These are phyloP conservation scores for Zootoca vivipara DNA, from an alignment of 2,113 vertebrate genomes.

Conservation along the genomic window DNA sequence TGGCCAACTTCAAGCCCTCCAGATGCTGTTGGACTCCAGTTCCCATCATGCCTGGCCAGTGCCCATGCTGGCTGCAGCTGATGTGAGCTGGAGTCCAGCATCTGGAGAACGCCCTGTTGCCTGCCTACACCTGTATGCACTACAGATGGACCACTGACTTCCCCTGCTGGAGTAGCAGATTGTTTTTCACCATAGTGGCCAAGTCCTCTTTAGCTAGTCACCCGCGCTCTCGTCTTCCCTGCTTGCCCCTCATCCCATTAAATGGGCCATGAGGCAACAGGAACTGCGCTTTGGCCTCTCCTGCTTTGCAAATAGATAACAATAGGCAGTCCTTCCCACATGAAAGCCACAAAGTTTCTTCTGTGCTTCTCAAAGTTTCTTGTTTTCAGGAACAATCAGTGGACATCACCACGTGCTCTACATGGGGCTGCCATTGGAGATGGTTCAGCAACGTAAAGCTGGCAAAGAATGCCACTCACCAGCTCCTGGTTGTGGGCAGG, in stretches of 20 bases:
- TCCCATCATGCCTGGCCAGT: not conserved
- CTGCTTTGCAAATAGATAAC: not conserved
- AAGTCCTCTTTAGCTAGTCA: not conserved
- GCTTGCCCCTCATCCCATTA: not conserved
- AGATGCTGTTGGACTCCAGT: not conserved
- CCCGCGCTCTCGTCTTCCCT: no score
- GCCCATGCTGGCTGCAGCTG: not conserved
- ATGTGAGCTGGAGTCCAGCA: no score
- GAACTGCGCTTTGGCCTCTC: not conserved
- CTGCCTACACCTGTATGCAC: no score
- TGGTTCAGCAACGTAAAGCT: no score
- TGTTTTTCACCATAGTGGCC: not conserved
- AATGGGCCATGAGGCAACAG: not conserved
- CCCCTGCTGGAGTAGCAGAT: not conserved
- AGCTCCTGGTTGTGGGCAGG: no score
- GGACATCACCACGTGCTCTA: no score
- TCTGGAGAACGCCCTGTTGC: no score
- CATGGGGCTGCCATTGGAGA: no score
- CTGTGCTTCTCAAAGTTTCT: not conserved
- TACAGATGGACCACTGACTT: no score
- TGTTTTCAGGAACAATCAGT: not conserved
- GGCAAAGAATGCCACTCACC: no score
- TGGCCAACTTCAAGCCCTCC: not conserved
- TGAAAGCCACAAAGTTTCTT: not conserved
- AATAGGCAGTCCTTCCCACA: not conserved